These are phyloP conservation scores for Dasyprocta punctata DNA, from an alignment of 2,113 vertebrate genomes.

Conservation along the genomic window DNA sequence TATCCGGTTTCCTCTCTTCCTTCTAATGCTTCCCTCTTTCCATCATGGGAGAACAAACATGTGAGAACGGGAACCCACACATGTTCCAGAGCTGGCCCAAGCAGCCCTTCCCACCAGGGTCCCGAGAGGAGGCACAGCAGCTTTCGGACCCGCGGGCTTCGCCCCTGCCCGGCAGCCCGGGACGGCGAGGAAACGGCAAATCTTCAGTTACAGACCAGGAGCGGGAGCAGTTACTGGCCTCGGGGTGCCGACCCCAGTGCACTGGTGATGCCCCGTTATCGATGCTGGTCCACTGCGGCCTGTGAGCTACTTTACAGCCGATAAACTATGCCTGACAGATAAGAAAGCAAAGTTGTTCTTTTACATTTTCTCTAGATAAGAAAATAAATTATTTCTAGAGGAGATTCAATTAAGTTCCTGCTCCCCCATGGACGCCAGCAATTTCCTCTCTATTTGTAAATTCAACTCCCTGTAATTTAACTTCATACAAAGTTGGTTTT, in stretches of 20 bases:
- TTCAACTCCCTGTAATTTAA: background rate
- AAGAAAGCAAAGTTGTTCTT: background rate
- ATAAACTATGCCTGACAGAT: background rate
- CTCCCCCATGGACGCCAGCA: background rate
- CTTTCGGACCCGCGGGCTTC: background rate
- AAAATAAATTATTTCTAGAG: background rate
- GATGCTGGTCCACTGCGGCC: accelerated
- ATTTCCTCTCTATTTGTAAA: background rate
- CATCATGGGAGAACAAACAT: background rate
- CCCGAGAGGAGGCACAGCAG: background rate
- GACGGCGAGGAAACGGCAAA: background rate
- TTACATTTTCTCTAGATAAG: background rate
- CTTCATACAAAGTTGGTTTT: background rate
- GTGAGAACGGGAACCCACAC: too few species aligned
- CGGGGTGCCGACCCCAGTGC: background rate
- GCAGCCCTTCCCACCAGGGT: background rate
- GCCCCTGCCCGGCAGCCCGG: background rate
- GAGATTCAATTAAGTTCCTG: background rate
- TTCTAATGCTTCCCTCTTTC: too few species aligned
- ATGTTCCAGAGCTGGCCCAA: background rate
- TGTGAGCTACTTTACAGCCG: background rate
- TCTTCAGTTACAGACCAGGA: background rate
- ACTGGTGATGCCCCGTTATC: background rate
- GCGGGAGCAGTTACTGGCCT: too few species aligned
- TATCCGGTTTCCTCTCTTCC: background rate